A percentile compares a stretch with the other conserved stretches of the same genome.
These are phyloP conservation scores for Picathartes gymnocephalus DNA, from an alignment of 2,113 vertebrate genomes.

Conservation along the genomic window DNA sequence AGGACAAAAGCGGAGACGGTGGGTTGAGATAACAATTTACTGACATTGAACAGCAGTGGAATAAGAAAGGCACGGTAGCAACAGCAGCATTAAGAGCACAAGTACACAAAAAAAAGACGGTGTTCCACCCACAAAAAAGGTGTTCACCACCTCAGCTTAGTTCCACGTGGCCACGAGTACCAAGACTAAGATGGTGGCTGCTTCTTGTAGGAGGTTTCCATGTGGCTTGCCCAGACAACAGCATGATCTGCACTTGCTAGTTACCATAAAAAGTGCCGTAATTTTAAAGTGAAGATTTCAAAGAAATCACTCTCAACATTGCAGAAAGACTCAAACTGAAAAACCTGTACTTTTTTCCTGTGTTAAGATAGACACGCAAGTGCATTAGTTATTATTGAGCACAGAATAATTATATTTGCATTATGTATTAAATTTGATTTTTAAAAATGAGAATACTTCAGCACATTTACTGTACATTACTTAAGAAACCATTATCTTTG, in stretches of 20 bases:
- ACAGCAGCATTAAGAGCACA: not conserved
- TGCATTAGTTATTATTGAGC: not conserved
- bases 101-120: not conserved
- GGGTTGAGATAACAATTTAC: not conserved
- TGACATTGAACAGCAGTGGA: not conserved
- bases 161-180: too few relatives aligned
- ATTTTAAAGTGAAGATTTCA: not conserved
- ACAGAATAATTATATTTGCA: constrained; percentile 9
- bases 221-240: too few relatives aligned
- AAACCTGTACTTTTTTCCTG: not conserved
- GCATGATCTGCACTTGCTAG: not conserved
- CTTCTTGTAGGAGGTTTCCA: not conserved
- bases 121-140: not conserved
- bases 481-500: not conserved
- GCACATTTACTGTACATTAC: not conserved
- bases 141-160: not conserved
- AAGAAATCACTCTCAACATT: not conserved
- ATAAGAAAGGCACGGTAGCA: not conserved
- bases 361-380: not conserved
- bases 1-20: not conserved
- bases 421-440: not conserved
- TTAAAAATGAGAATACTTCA: not conserved
- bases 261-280: not conserved
- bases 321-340: not conserved
- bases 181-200: not conserved